These are phyloP conservation scores for Rutpela maculata DNA, from an alignment of 2,888 invertebrate genomes.

Conservation along the genomic window DNA sequence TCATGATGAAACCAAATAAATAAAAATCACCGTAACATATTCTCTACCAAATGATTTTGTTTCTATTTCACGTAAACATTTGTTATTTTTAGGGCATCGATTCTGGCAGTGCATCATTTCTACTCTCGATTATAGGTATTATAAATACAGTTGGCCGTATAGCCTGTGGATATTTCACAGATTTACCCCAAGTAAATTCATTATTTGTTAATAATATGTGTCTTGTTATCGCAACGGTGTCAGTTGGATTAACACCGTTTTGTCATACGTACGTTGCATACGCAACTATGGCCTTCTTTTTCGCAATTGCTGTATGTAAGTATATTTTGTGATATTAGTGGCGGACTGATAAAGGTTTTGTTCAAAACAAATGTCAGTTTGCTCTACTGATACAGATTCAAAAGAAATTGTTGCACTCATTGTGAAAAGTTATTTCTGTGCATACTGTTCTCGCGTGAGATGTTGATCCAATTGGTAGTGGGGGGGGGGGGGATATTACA, in stretches of 20 bases:
- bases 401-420: no score
- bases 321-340: slow-evolving; percentile 58
- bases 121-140: slow-evolving; percentile 90
- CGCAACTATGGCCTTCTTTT: slow-evolving; percentile 88
- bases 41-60: no score
- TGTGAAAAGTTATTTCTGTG: no score
- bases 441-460: no score
- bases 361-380: no score
- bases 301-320: slow-evolving; percentile 94
- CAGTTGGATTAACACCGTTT: slow-evolving; percentile 89
- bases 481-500: no score
- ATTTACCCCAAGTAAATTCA: slow-evolving; percentile 93
- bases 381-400: no score
- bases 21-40: no score
- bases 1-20: no score
- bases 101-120: slow-evolving; percentile 82
- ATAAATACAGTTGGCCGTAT: slow-evolving; percentile 96
- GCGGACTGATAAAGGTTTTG: no score
- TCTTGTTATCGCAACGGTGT: slow-evolving; percentile 90
- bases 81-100: slow-evolving; percentile 81
- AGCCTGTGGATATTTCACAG: slow-evolving; percentile 91
- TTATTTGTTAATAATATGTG: slow-evolving; percentile 95
- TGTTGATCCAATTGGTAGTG: no score
- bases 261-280: slow-evolving; percentile 86
- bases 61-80: no score